These are phyloP conservation scores for Callinectes sapidus DNA, from an alignment of 2,888 invertebrate genomes.

Conservation along the genomic window DNA sequence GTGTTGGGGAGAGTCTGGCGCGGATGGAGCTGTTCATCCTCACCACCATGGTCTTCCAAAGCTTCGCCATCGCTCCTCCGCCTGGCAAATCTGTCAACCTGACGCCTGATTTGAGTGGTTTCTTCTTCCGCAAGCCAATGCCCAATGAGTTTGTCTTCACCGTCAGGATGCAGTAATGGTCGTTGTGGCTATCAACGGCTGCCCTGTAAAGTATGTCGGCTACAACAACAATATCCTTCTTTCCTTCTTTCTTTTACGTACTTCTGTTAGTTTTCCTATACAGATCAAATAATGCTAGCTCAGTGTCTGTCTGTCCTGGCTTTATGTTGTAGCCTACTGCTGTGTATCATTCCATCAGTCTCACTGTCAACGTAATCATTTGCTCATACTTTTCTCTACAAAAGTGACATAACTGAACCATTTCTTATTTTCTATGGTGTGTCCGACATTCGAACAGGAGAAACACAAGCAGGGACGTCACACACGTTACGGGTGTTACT, in stretches of 20 bases:
- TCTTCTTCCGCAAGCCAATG: background rate
- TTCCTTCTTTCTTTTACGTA: background rate
- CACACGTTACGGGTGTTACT: background rate
- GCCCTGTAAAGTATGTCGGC: background rate
- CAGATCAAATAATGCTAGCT: background rate
- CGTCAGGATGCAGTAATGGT: background rate
- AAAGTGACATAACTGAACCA: too few relatives aligned
- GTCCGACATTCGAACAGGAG: background rate
- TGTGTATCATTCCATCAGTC: background rate
- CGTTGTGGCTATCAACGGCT: background rate
- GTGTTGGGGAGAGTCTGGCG: conserved; percentile 29
- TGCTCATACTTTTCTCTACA: background rate
- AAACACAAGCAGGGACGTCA: background rate
- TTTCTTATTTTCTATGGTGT: background rate
- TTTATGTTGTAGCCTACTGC: background rate
- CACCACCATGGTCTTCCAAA: background rate
- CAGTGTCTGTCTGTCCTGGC: background rate
- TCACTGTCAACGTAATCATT: background rate
- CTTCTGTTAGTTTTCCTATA: background rate
- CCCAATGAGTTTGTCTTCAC: background rate
- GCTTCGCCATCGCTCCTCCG: conserved; percentile 27
- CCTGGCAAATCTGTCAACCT: conserved; percentile 1
- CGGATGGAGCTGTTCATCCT: conserved; percentile 36
- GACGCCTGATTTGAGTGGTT: background rate
- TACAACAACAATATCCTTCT: background rate